Conservation (phyloP, 2,797 vertebrate genomes). For the Alca torda region DNA sequence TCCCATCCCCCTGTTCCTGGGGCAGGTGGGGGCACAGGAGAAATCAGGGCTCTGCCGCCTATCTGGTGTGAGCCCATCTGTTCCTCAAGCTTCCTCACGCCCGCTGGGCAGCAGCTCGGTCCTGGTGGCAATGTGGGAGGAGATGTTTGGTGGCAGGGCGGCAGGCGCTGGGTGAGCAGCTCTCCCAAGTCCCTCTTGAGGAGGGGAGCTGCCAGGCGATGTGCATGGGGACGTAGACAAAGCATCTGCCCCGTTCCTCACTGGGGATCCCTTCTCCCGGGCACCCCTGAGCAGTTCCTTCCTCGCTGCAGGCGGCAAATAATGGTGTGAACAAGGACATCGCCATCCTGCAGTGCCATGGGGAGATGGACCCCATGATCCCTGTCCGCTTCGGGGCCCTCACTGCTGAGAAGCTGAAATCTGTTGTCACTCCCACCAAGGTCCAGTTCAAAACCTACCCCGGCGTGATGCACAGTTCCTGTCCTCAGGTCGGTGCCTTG, state of each 20-base stretch:
- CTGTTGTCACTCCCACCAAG: conserved; percentile 84
- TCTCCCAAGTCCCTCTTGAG: accelerated
- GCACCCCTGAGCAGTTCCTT: background rate
- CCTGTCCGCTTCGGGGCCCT: conserved; percentile 87
- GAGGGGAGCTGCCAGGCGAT: background rate
- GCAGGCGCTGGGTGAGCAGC: background rate
- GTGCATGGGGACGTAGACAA: accelerated
- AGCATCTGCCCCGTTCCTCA: accelerated
- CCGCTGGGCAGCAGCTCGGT: background rate
- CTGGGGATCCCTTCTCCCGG: background rate
- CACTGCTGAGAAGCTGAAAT: conserved; percentile 90
- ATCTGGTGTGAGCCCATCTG: background rate
- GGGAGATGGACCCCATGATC: conserved; percentile 91
- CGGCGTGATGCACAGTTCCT: conserved; percentile 89
- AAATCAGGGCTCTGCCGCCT: accelerated
- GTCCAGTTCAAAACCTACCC: conserved; percentile 91
- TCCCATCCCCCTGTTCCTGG: background rate
- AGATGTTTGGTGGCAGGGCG: background rate
- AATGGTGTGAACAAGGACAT: conserved; percentile 84
- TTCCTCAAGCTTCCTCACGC: background rate
- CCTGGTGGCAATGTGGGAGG: background rate
- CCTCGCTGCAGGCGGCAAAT: conserved; percentile 71
- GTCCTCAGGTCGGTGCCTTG: conserved; percentile 83
- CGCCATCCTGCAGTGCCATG: conserved; percentile 95
- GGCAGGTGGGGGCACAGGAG: background rate